phyloP scores from a whole-genome alignment of 2,888 invertebrate genomes.

The Metellina segmentata region DNA sequence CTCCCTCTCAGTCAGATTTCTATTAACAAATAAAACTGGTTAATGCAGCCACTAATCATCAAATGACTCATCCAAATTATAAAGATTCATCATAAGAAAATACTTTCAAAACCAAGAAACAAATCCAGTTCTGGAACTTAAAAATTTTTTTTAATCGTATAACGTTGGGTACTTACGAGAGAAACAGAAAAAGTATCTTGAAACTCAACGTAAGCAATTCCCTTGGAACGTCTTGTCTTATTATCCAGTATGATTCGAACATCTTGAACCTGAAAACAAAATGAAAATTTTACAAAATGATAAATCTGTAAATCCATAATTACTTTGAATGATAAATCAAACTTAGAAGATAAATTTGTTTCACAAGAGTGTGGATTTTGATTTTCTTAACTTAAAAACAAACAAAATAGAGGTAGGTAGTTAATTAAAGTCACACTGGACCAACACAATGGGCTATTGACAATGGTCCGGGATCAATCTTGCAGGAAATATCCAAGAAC shows the following conservation, averaged over 20 bases:
- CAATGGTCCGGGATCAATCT: too few relatives aligned
- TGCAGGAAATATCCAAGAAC: too few relatives aligned
- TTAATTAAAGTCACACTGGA: too few relatives aligned
- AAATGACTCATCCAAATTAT: too few relatives aligned
- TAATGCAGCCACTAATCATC: too few relatives aligned
- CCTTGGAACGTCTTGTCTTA: constrained; percentile 98
- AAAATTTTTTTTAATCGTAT: too few relatives aligned
- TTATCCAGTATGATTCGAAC: constrained; percentile 99
- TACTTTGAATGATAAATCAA: not conserved
- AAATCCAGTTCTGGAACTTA: too few relatives aligned
- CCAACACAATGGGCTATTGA: too few relatives aligned
- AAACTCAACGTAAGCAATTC: constrained; percentile 99
- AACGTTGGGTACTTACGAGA: constrained; percentile 87
- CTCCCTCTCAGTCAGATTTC: too few relatives aligned
- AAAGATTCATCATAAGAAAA: too few relatives aligned
- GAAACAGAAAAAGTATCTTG: constrained; percentile 98
- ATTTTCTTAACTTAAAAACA: not conserved
- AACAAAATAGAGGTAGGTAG: not conserved
- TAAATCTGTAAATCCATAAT: not conserved
- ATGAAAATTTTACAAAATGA: not conserved
- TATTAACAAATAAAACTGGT: too few relatives aligned
- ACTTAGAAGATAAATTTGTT: not conserved
- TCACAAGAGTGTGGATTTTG: not conserved
- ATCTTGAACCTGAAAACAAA: constrained; percentile 86
- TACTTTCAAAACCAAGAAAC: too few relatives aligned